Conservation (phyloP, 2,113 vertebrate species). For the Candoia aspera region DNA sequence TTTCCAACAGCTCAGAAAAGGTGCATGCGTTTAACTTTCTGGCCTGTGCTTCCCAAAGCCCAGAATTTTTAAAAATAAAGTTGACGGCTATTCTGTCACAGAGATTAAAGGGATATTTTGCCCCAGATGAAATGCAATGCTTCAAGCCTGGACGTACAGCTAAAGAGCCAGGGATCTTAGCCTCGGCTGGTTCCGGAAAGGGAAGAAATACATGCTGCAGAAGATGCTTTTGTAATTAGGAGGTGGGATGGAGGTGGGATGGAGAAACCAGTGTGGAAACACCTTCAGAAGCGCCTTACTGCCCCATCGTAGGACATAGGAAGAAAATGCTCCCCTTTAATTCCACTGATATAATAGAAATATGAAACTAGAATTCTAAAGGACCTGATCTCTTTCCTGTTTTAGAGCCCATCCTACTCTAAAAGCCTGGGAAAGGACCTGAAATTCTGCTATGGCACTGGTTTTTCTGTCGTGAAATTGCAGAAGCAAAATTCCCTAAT, state of each 20-base stretch:
- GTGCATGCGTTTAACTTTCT: neutral
- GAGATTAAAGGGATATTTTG: neutral
- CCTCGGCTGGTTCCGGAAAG: neutral
- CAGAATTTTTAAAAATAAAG: neutral
- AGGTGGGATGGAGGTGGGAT: neutral
- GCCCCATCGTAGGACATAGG: neutral
- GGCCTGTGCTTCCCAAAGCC: neutral
- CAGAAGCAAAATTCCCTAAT: neutral
- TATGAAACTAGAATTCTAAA: neutral
- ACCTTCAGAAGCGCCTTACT: neutral
- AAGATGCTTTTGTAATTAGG: neutral
- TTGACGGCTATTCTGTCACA: neutral
- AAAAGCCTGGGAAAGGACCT: neutral
- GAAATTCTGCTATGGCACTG: neutral
- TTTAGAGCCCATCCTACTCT: neutral
- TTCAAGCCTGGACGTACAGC: neutral
- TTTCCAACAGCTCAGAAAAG: neutral
- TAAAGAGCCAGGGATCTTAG: no score
- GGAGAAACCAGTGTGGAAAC: no score
- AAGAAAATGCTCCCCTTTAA: neutral
- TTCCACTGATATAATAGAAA: no score
- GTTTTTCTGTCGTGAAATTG: neutral
- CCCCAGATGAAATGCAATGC: no score
- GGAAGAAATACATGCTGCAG: neutral
- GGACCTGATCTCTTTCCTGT: neutral